Conservation (phyloP, 1,140 invertebrate genomes). For the Pteromalus puparum region DNA sequence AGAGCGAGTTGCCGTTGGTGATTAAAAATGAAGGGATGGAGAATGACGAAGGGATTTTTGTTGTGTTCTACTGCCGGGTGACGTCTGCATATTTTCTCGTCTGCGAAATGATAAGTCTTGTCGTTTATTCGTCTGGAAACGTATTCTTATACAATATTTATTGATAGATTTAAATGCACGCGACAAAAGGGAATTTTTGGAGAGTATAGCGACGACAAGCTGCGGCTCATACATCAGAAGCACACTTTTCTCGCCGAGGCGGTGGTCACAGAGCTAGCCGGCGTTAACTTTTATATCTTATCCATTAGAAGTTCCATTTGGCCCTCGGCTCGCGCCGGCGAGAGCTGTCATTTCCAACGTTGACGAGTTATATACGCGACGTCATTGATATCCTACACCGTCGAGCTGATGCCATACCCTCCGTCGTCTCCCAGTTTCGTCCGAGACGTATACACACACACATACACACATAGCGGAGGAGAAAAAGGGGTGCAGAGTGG, state of each 20-base stretch:
- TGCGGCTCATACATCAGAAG: background rate
- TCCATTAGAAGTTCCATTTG: conserved; percentile 70
- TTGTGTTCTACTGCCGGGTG: too few relatives aligned
- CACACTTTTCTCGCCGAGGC: background rate
- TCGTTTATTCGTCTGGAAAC: too few relatives aligned
- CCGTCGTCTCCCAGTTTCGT: background rate
- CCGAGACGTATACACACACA: background rate
- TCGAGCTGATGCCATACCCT: background rate
- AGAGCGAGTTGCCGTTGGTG: background rate
- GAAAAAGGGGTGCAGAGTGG: conserved; percentile 49
- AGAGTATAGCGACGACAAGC: background rate
- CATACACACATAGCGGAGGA: conserved; percentile 36
- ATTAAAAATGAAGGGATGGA: background rate
- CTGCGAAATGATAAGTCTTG: too few relatives aligned
- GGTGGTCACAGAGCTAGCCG: background rate
- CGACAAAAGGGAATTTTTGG: background rate
- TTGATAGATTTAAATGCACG: background rate
- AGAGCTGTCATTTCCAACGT: conserved; percentile 64
- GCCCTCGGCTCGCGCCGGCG: conserved; percentile 44
- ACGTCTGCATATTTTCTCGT: too few relatives aligned
- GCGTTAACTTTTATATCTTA: conserved; percentile 68
- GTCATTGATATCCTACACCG: conserved; percentile 58
- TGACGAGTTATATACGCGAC: conserved; percentile 63
- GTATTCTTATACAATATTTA: too few relatives aligned
- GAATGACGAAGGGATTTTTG: background rate